phyloP scores from a whole-genome alignment of 2,113 vertebrate genomes.

The Paradisaea rubra region DNA sequence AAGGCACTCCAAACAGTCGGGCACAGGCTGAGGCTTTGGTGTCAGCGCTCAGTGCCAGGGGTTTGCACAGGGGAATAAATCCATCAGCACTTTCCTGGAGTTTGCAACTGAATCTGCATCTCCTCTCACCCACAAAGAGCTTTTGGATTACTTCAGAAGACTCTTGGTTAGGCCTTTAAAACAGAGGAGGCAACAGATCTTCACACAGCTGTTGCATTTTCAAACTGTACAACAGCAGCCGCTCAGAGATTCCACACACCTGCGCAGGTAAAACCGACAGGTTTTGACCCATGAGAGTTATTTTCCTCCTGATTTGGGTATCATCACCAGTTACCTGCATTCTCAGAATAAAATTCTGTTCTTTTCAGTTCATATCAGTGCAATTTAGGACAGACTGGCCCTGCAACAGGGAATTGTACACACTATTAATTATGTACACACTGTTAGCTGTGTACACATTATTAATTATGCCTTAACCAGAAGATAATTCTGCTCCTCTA shows the following conservation, averaged over 20 bases:
- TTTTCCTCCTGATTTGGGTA: neutral
- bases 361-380: neutral
- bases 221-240: neutral
- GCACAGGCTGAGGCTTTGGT: constrained; percentile 36
- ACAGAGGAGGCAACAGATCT: neutral
- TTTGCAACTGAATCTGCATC: neutral
- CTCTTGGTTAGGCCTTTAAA: neutral
- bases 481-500: neutral
- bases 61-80: neutral
- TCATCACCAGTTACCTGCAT: neutral
- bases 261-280: neutral
- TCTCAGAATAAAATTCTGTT: neutral
- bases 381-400: neutral
- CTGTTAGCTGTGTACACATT: neutral
- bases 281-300: neutral
- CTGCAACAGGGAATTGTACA: neutral
- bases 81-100: neutral
- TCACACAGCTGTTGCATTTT: neutral
- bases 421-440: neutral
- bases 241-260: neutral
- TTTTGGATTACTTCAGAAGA: neutral
- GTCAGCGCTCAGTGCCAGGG: constrained; percentile 31
- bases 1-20: constrained; percentile 17
- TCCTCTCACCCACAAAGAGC: neutral
- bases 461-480: neutral